phyloP scores from a whole-genome alignment of 2,888 invertebrate genomes.

The Synanthedon andrenaeformis region DNA sequence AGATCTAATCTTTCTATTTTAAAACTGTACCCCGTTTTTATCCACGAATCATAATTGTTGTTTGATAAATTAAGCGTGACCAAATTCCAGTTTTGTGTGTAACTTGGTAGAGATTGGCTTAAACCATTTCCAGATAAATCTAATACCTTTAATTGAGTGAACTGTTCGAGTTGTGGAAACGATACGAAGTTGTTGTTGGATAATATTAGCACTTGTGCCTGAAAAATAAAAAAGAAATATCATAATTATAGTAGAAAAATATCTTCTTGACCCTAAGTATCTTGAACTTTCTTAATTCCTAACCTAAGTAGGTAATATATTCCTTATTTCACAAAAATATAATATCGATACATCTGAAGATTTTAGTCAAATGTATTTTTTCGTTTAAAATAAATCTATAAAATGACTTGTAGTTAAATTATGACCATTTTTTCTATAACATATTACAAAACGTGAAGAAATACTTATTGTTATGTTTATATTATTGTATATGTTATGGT shows the following conservation, averaged over 20 bases:
- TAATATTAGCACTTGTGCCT: constrained; percentile 75
- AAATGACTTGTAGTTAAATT: no score
- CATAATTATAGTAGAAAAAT: not conserved
- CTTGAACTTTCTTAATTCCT: no score
- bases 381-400: no score
- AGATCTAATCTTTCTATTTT: constrained; percentile 71
- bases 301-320: no score
- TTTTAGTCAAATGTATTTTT: no score
- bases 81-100: constrained; percentile 61
- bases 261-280: no score
- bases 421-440: no score
- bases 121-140: constrained; percentile 66
- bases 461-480: no score
- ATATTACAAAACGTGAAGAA: no score
- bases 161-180: constrained; percentile 67
- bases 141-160: constrained; percentile 58
- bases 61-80: constrained; percentile 70
- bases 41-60: constrained; percentile 61
- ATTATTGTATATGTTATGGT: no score
- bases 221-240: constrained; percentile 22
- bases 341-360: no score
- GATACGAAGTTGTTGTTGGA: constrained; percentile 72
- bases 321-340: no score
- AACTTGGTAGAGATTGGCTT: constrained; percentile 42
- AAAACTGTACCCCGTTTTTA: constrained; percentile 25